Evolutionary conservation across 2,888 invertebrate species (phyloP).

Genomic region (Eupithecia centaureata): DNA sequence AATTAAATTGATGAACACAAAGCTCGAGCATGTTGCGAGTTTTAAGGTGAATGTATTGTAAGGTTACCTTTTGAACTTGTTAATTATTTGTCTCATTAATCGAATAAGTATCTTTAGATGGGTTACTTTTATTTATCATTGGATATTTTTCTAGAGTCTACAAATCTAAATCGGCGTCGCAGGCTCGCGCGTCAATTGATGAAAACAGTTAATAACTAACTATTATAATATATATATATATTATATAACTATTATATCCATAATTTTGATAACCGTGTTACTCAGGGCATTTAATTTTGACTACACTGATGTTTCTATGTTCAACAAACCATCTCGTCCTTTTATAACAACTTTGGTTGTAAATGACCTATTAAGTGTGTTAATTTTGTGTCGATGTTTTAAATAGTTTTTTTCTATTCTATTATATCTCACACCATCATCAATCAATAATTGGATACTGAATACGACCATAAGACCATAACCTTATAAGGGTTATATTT

Average conservation of each 20-base stretch:
- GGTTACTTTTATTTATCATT: neutral
- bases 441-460: neutral
- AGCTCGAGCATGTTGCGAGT: neutral
- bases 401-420: too few relatives aligned
- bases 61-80: neutral
- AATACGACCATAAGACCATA: neutral
- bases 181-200: too few relatives aligned
- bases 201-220: too few relatives aligned
- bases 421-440: too few relatives aligned
- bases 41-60: conserved; percentile 5
- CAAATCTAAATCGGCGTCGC: too few relatives aligned
- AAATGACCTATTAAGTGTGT: too few relatives aligned
- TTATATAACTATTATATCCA: too few relatives aligned
- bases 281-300: neutral
- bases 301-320: neutral
- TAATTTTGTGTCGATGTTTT: too few relatives aligned
- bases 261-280: too few relatives aligned
- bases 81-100: neutral
- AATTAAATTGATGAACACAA: conserved; percentile 26
- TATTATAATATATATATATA: too few relatives aligned
- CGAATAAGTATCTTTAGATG: neutral
- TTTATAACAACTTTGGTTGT: too few relatives aligned
- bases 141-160: too few relatives aligned
- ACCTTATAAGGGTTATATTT: neutral
- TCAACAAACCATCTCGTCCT: neutral